Base-by-base conservation (phyloP, 2,888 invertebrate species). In the Drosophila pegasa region DNA sequence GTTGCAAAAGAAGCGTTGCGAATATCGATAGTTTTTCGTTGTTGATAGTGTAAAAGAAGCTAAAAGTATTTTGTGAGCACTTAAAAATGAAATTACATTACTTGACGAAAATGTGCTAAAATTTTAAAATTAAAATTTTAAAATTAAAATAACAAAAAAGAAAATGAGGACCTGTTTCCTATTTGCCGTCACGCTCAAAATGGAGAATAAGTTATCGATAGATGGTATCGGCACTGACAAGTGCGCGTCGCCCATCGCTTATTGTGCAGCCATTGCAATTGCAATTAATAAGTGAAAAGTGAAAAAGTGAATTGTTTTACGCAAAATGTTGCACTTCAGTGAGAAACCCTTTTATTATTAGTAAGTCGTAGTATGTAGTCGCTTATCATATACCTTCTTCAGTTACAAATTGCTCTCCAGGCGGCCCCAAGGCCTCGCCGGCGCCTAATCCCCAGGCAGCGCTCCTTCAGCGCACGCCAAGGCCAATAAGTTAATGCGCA, bases 401-500 rank as follows among this genome's bases (percentile, higher is more conserved):
- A 27, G 27, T n/a, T 16, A 27, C 43, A 16, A 22, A 27, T 27
- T 27, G 12, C 10, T 16, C 16, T 12, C 16, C 6, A 20, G 20
- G 16, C 27, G 12, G 29, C 29, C 27, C 33, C 31, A 48, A n/a
- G 20, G 9, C 20, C 20, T 48, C 22, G 48, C 1, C 14, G 20
- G 12, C 12, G 31, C 31, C 29, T 20, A 31, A 48, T 48, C 12
- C 8, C 7, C 9, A 14, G 6, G 1, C 25, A 8, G 16, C 12
- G 5, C 16, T 18, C 29, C 55, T 4, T 0, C 10, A 5, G 16
- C 8, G 20, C 56, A 22, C n/a, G 16, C 51, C 38, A 41, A 58
- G 50, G 38, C n/a, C 56, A 55, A 59, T 33, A 59, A 40, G 22
- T 58, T 35, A 62, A 62, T 16, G 54, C 29, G 37, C 12, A 14